These are phyloP conservation scores for Xenentodon cancila DNA, from an alignment of 2,797 vertebrate species.

Conservation along the genomic window DNA sequence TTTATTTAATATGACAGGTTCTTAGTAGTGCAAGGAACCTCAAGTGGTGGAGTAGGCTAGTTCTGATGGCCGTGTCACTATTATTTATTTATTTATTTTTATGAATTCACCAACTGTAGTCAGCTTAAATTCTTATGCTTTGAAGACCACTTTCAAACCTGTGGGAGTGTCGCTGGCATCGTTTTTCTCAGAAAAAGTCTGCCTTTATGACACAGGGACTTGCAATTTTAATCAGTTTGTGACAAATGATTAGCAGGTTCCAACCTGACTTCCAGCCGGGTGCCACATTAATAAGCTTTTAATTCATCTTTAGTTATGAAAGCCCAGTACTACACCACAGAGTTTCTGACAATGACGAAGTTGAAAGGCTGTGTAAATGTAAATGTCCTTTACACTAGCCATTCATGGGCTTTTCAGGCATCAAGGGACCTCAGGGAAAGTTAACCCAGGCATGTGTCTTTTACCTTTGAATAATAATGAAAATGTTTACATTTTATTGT, in stretches of 20 bases:
- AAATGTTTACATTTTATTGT: too few relatives aligned
- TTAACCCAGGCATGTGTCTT: not conserved
- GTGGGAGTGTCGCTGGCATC: not conserved
- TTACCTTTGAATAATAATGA: not conserved
- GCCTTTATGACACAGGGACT: not conserved
- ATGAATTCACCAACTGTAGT: constrained; percentile 4
- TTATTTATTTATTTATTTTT: not conserved
- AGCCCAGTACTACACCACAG: not conserved
- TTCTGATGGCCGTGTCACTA: too few relatives aligned
- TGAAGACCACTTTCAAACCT: not conserved
- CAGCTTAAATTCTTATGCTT: constrained; percentile 1
- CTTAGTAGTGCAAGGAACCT: constrained; percentile 22
- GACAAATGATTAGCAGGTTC: constrained; percentile 2
- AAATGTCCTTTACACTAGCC: not conserved
- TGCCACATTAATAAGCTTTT: not conserved
- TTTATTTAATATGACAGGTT: constrained; percentile 25
- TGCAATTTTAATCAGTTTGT: not conserved
- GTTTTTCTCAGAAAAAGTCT: not conserved
- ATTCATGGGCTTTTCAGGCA: not conserved
- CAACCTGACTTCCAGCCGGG: not conserved
- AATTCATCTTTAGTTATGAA: not conserved
- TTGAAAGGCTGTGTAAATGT: not conserved
- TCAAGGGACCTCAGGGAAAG: not conserved
- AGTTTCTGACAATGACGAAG: not conserved
- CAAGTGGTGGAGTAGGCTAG: not conserved